Conservation (phyloP, 2,888 invertebrate species). For the Cataglyphis albicans region DNA sequence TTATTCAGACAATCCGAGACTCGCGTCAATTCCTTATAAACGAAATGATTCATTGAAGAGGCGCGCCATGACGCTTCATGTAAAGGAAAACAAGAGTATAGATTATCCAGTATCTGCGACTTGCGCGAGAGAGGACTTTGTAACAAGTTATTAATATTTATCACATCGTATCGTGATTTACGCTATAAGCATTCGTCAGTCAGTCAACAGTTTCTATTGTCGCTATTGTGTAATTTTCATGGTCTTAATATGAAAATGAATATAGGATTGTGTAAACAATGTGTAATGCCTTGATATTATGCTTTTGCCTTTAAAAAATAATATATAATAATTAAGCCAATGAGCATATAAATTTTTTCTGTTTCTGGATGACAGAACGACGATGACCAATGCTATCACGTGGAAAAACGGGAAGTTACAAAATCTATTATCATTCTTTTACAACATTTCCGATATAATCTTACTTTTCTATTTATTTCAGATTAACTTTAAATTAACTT, state of each 20-base stretch:
- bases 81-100: constrained; percentile 57
- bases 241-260: constrained; percentile 8
- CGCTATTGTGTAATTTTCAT: not conserved
- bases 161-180: constrained; percentile 58
- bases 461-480: constrained; percentile 2
- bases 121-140: constrained; percentile 66
- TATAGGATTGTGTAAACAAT: not conserved
- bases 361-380: not conserved
- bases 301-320: not conserved
- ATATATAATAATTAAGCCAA: not conserved
- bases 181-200: constrained; percentile 53
- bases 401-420: not conserved
- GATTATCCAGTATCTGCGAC: constrained; percentile 65
- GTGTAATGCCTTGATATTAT: constrained; percentile 1
- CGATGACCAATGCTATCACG: not conserved
- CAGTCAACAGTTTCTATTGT: constrained; percentile 55
- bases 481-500: not conserved
- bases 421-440: not conserved
- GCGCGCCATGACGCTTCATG: constrained; percentile 47
- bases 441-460: not conserved
- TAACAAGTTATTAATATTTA: constrained; percentile 71
- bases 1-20: constrained; percentile 34
- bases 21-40: constrained; percentile 21
- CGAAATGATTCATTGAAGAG: constrained; percentile 63
- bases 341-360: constrained; percentile 5